Conservation (phyloP, 2,888 invertebrate species). For the Ctenicera cuprea region DNA sequence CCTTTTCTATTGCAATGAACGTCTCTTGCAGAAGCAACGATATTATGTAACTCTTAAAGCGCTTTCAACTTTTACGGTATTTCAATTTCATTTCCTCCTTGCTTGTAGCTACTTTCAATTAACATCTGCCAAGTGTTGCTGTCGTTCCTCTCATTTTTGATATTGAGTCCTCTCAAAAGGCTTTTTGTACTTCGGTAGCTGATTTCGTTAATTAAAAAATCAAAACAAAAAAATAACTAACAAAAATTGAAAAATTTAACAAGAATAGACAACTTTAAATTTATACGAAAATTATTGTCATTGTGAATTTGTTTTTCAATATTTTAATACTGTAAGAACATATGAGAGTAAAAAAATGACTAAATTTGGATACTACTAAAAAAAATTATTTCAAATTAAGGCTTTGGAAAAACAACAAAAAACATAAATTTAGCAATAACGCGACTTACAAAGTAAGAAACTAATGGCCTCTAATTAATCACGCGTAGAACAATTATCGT, state of each 20-base stretch:
- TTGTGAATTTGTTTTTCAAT: no score
- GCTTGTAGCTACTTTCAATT: conserved; percentile 51
- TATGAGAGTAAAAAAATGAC: no score
- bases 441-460: background rate
- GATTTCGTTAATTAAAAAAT: no score
- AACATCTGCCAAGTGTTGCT: conserved; percentile 38
- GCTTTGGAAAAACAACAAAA: background rate
- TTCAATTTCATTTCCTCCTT: conserved; percentile 58
- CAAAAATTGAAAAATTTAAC: no score
- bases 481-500: conserved; percentile 6
- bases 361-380: no score
- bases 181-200: background rate
- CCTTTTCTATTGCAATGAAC: conserved; percentile 44
- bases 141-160: conserved; percentile 6
- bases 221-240: no score
- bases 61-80: conserved; percentile 59
- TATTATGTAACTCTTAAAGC: conserved; percentile 54
- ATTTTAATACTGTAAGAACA: no score
- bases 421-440: background rate
- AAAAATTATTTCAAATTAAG: no score
- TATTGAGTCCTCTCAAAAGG: background rate
- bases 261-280: no score
- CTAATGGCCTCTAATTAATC: conserved; percentile 15
- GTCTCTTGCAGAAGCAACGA: conserved; percentile 48
- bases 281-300: no score